phyloP scores from a whole-genome alignment of 1,140 invertebrate genomes.

The Ctenoplectra terminalis region DNA sequence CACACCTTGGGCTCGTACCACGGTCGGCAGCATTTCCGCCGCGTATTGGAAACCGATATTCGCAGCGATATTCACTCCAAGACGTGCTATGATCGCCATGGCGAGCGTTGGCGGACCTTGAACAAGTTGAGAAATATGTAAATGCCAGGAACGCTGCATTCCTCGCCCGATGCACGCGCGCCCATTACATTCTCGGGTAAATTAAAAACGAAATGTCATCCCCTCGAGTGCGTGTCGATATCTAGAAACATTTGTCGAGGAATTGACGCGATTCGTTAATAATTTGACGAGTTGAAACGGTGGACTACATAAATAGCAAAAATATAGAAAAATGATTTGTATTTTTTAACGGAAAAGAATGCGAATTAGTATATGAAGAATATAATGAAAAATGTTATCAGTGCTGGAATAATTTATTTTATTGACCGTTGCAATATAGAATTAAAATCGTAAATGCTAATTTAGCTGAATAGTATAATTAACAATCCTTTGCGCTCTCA shows the following conservation, averaged over 20 bases:
- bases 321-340: too few relatives aligned
- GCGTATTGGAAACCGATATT: conserved; percentile 95
- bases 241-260: background rate
- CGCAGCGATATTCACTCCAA: conserved; percentile 93
- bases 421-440: too few relatives aligned
- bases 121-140: conserved; percentile 43
- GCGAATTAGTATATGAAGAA: too few relatives aligned
- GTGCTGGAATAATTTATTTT: too few relatives aligned
- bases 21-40: conserved; percentile 93
- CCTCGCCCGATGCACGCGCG: too few relatives aligned
- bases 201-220: conserved; percentile 4
- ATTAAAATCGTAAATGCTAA: too few relatives aligned
- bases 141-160: conserved; percentile 21
- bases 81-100: conserved; percentile 90
- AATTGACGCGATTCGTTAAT: background rate
- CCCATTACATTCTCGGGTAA: background rate
- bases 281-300: too few relatives aligned
- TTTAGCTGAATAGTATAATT: too few relatives aligned
- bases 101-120: conserved; percentile 84
- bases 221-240: background rate
- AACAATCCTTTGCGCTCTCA: too few relatives aligned
- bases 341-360: too few relatives aligned
- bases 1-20: conserved; percentile 92
- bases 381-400: too few relatives aligned
- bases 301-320: too few relatives aligned